Evolutionary conservation across 2,113 vertebrate genomes (phyloP), one percentile per base, ranked within the genome.

Genomic region (Halichoerus grypus): DNA sequence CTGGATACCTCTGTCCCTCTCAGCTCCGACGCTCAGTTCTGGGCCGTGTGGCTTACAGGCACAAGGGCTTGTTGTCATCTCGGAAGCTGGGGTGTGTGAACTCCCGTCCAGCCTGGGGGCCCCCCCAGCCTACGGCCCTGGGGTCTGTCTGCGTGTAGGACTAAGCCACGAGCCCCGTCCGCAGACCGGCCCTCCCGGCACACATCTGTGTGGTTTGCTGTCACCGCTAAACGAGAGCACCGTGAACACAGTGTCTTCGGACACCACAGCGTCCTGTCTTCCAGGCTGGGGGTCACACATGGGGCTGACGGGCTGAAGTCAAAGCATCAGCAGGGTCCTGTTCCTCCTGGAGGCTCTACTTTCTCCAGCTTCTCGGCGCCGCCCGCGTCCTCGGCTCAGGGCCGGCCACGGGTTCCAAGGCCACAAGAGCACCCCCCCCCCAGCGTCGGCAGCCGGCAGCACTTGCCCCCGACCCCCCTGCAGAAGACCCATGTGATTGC

Each of bases 251-350:
- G 12, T 12, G 31, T 18, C 84, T n/a, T 79, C 5, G 57, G 13
- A 57, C 36, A 10, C 4, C n/a, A 1, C n/a, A 22, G 1, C 6
- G 2, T 53, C 24, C 59, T 0, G 0, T 33, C 26, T 7, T 18
- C 18, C 3, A 1, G 36, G 18, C 21, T 1, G 8, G 3, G n/a
- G 67, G 24, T 14, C 63, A 42, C 61, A 3, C 42, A 2, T 0
- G 18, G 67, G 33, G 36, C 51, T 8, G 16, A 7, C 14, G 0
- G n/a, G 76, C 55, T 31, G 57, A 6, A 24, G 4, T 36, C 57
- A 3, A 28, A 80, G 49, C 22, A 31, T 39, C 3, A 2, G 21
- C 87, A 13, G 71, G 57, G 36, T 42, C 19, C 21, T 3, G 3
- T 13, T 57, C 61, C 39, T 59, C 36, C 36, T 21, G 18, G 24